Evolutionary conservation across 2,888 invertebrate species (phyloP).

Genomic region (Lacanobia oleracea): DNA sequence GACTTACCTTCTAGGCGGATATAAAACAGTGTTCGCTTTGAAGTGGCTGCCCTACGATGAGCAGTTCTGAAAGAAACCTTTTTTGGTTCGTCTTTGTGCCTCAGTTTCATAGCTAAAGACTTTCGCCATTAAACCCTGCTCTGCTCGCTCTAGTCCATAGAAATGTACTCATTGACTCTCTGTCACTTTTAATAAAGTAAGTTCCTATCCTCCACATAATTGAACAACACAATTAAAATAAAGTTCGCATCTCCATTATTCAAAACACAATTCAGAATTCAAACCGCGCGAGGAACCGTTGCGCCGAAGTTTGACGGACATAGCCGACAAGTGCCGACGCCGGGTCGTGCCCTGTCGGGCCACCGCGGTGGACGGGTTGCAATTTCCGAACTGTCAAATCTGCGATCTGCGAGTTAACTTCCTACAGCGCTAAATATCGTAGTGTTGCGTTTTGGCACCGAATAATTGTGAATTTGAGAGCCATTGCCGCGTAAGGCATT

Average conservation of each 20-base stretch:
- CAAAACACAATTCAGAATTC: constrained; percentile 50
- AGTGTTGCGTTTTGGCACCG: constrained; percentile 47
- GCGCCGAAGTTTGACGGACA: constrained; percentile 45
- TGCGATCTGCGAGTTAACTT: constrained; percentile 49
- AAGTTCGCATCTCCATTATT: constrained; percentile 43
- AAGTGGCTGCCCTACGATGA: background rate
- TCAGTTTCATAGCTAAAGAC: too few species aligned
- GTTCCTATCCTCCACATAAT: background rate
- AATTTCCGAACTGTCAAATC: constrained; percentile 82
- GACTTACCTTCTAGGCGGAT: background rate
- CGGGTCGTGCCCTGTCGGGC: constrained; percentile 36
- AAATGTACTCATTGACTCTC: background rate
- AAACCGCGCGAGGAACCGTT: constrained; percentile 43
- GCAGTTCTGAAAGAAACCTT: too few species aligned
- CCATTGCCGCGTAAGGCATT: constrained; percentile 38
- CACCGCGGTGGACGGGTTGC: constrained; percentile 68
- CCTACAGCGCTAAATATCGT: constrained; percentile 44
- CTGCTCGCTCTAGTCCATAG: background rate
- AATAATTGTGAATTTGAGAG: constrained; percentile 33
- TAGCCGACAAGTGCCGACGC: constrained; percentile 49
- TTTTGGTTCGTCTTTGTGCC: too few species aligned
- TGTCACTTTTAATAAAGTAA: too few species aligned
- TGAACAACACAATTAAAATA: constrained; percentile 24
- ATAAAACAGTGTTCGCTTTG: background rate
- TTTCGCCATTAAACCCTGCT: too few species aligned